These are phyloP conservation scores for Drosophila gaucha DNA, from an alignment of 2,888 invertebrate species.

Conservation along the genomic window DNA sequence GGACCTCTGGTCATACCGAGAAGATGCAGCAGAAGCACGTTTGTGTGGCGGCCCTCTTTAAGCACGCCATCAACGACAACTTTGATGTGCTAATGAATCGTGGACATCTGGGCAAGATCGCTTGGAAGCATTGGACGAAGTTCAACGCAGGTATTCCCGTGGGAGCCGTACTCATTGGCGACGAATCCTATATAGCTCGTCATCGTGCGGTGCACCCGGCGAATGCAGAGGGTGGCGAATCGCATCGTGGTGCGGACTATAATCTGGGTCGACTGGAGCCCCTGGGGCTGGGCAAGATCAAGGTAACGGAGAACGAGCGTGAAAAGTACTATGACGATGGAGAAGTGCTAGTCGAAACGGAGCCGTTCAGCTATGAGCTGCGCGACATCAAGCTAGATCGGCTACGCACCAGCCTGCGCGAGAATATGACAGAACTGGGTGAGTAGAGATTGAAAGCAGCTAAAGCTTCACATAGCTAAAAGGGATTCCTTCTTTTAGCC, in stretches of 20 bases:
- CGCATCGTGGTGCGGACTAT: conserved; percentile 82
- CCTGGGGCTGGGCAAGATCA: conserved; percentile 89
- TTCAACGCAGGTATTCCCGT: conserved; percentile 87
- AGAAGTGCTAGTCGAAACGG: conserved; percentile 92
- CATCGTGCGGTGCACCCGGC: conserved; percentile 66
- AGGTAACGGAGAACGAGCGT: conserved; percentile 88
- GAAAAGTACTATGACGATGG: conserved; percentile 87
- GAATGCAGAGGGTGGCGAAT: conserved; percentile 42
- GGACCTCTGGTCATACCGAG: conserved; percentile 88
- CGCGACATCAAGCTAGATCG: conserved; percentile 88
- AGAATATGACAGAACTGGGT: conserved; percentile 86
- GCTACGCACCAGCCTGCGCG: conserved; percentile 86
- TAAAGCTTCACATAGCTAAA: not conserved
- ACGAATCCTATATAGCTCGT: conserved; percentile 85
- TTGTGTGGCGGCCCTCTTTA: conserved; percentile 88
- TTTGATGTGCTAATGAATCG: conserved; percentile 92
- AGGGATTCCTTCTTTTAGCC: conserved; percentile 55
- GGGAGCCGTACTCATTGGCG: conserved; percentile 87
- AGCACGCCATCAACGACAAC: conserved; percentile 86
- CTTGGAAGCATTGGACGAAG: conserved; percentile 91
- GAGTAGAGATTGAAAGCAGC: conserved; percentile 71
- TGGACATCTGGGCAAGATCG: conserved; percentile 90
- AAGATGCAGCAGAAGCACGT: conserved; percentile 86
- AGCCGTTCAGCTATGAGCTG: conserved; percentile 91
- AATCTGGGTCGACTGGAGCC: conserved; percentile 90